Evolutionary conservation across 1,140 invertebrate species (phyloP), one percentile per base, ranked within the genome.

Genomic region (Brachionus plicatilis): DNA sequence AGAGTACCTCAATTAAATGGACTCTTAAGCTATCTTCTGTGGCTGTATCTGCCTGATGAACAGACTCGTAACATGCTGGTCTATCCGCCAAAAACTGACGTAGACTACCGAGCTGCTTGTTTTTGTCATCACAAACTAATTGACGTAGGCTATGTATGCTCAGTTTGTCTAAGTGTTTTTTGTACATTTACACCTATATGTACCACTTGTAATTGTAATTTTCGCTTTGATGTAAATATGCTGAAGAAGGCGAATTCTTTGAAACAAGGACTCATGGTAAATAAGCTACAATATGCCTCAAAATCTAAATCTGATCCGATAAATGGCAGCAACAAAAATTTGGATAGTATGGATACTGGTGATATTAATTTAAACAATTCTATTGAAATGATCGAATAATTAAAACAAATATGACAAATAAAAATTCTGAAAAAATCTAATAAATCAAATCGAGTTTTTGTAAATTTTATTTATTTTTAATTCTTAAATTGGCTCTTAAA

Each of bases 181-280:
- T 99, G 97, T 90, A 94, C 95, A 89, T 97, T 96, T 88, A 96
- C 94, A 90, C 96, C 96, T 2, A 97, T 98, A 85, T 99, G 96
- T 89, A 96, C 95, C 45, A 98, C 96, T 53, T 98, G 96, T 88
- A 82, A 66, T 47, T 65, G 53, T 65, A 68, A 60, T 29, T 82
- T 82, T 65, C 50, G 43, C 11, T 82, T 82, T 45, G 79, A 82
- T 47, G 53, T 82, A 41, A 82, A 82, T 41, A 60, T 82, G 53
- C 9, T 82, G 3, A 82, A 82, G 45, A 82, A 68, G 60, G 79
- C 79, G 29, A 82, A 27, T 17, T 68, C 65, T 27, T 41, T 82
- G 33, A 82, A 82, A 33, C 72, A 76, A 76, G 72, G 72, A 3
- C 45, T 76, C 2, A 76, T 76, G 72, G 72, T 50, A 27, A 76